phyloP scores from a whole-genome alignment of 2,113 vertebrate genomes.

The Apistogramma diplotaenia region DNA sequence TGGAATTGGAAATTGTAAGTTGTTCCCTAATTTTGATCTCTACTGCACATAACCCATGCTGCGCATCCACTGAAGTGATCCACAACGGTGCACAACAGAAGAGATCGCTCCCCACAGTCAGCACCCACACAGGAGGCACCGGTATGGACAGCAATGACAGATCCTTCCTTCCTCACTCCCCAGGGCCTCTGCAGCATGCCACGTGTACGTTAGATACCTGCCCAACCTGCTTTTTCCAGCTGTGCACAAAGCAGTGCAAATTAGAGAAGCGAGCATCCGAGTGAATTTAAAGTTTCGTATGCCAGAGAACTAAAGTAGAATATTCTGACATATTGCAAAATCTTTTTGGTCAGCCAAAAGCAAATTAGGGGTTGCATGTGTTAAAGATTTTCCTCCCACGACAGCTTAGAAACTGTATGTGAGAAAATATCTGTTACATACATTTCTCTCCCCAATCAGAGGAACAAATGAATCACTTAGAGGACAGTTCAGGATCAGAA shows the following conservation, averaged over 20 bases:
- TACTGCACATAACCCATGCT: slow-evolving; percentile 10
- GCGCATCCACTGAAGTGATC: slow-evolving; percentile 30
- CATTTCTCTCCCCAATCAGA: neutral
- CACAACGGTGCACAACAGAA: slow-evolving; percentile 7
- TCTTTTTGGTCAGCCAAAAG: too few relatives aligned
- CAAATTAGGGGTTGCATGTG: too few relatives aligned
- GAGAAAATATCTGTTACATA: neutral
- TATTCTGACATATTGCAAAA: neutral
- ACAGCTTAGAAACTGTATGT: neutral
- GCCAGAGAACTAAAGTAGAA: neutral
- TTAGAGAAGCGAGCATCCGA: neutral
- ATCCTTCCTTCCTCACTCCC: slow-evolving; percentile 29
- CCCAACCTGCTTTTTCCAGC: slow-evolving; percentile 28
- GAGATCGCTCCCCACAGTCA: slow-evolving; percentile 12
- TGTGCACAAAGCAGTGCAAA: slow-evolving; percentile 6
- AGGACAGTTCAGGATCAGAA: rapidly evolving
- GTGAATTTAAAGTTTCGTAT: neutral
- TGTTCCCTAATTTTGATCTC: neutral
- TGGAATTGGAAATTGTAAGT: neutral
- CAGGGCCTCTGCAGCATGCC: slow-evolving; percentile 35
- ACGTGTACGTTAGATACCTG: slow-evolving; percentile 49
- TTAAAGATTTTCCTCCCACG: neutral
- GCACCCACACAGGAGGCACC: slow-evolving; percentile 32
- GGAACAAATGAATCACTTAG: neutral
- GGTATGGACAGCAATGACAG: slow-evolving; percentile 40